Conservation (phyloP, 2,113 vertebrate species). For the Colossoma macropomum region DNA sequence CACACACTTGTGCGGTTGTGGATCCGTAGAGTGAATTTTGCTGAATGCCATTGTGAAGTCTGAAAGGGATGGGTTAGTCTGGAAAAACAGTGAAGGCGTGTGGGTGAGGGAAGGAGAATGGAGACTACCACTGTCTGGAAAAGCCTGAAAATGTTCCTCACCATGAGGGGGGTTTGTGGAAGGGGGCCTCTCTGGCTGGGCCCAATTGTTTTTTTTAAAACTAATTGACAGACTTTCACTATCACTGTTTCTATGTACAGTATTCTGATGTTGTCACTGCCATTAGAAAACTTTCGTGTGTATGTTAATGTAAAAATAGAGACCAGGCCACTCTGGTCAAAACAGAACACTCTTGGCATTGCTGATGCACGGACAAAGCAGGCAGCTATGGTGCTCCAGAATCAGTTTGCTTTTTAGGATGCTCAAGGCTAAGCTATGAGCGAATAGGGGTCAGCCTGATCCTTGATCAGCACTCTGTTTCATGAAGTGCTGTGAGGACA, state of each 20-base stretch:
- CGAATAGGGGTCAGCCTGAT: not conserved
- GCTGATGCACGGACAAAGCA: slow-evolving; percentile 1
- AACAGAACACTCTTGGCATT: not conserved
- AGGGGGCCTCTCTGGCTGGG: not conserved
- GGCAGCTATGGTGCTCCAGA: not conserved
- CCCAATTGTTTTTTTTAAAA: not conserved
- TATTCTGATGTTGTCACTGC: too few relatives aligned
- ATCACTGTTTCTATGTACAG: too few relatives aligned
- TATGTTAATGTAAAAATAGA: too few relatives aligned
- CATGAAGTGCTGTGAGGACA: not conserved
- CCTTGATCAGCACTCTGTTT: not conserved
- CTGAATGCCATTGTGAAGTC: not conserved
- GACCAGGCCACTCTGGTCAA: not conserved
- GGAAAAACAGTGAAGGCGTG: not conserved
- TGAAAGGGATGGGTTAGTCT: not conserved
- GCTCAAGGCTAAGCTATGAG: not conserved
- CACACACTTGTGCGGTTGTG: not conserved
- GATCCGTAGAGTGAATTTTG: not conserved
- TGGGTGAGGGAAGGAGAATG: not conserved
- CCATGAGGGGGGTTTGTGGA: not conserved
- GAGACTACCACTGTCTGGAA: slow-evolving; percentile 4
- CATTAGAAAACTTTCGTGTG: too few relatives aligned
- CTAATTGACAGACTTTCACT: too few relatives aligned
- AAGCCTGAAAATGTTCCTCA: slow-evolving; percentile 12
- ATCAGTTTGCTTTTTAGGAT: not conserved